phyloP scores from a whole-genome alignment of 2,113 vertebrate genomes.

The Prolemur simus region DNA sequence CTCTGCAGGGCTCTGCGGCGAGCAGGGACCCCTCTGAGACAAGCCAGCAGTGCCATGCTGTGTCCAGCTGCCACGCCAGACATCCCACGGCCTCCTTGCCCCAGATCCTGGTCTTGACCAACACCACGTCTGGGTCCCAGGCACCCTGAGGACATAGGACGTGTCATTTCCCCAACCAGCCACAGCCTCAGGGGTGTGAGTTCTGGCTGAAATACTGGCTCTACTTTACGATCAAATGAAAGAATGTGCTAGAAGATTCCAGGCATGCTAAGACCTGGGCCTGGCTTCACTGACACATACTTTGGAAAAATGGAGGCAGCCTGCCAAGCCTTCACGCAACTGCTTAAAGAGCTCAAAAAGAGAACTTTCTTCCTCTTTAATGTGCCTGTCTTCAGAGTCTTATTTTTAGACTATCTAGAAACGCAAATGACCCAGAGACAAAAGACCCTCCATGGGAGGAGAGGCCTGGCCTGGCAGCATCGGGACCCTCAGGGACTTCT shows the following conservation, averaged over 20 bases:
- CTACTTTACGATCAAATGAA: neutral
- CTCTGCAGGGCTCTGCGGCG: neutral
- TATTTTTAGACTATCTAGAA: neutral
- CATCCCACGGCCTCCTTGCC: neutral
- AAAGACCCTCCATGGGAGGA: neutral
- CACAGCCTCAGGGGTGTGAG: accelerated
- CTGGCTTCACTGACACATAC: neutral
- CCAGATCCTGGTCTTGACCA: neutral
- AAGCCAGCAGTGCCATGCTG: accelerated
- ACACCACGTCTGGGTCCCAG: neutral
- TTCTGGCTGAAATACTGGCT: neutral
- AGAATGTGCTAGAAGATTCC: neutral
- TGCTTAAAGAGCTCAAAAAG: neutral
- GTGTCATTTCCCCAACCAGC: neutral
- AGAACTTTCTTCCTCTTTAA: neutral
- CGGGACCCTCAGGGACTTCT: neutral
- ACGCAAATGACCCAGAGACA: neutral
- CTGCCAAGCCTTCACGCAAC: neutral
- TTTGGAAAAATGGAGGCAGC: accelerated
- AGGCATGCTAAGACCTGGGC: neutral
- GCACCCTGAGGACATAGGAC: neutral
- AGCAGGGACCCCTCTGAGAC: neutral
- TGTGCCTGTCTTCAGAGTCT: too few species aligned
- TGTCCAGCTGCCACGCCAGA: accelerated
- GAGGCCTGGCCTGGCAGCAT: too few species aligned